Conservation (phyloP, 1,140 invertebrate genomes). For the Nebria ingens region DNA sequence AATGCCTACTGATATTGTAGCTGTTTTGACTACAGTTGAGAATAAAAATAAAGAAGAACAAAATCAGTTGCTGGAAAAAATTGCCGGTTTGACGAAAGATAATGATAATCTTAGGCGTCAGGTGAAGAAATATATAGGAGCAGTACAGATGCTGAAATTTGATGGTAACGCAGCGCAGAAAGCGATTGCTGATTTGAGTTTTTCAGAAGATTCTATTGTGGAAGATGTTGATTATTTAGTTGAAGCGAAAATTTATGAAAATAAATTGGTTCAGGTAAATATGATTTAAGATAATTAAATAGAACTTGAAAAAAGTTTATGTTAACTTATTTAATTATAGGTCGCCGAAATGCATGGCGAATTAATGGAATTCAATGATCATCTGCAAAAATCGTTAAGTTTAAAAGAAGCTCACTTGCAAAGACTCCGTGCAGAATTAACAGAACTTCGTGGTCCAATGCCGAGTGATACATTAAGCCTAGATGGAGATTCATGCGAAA, state of each 20-base stretch:
- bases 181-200: constrained; percentile 25
- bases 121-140: constrained; percentile 78
- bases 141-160: constrained; percentile 71
- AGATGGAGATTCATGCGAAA: constrained; percentile 24
- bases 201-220: constrained; percentile 31
- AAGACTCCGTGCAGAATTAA: constrained; percentile 52
- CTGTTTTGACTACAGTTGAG: constrained; percentile 29
- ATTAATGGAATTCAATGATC: constrained; percentile 84
- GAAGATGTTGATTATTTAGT: constrained; percentile 44
- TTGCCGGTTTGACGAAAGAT: constrained; percentile 48
- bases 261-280: constrained; percentile 76
- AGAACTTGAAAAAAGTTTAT: no score
- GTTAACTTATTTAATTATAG: constrained; percentile 30
- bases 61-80: constrained; percentile 23
- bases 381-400: constrained; percentile 39
- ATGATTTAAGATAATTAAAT: neutral
- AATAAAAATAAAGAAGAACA: constrained; percentile 28
- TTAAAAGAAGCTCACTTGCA: constrained; percentile 54
- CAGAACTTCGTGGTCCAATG: constrained; percentile 55
- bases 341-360: constrained; percentile 95
- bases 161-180: constrained; percentile 41
- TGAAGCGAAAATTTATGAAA: constrained; percentile 76
- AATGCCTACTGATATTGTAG: constrained; percentile 31
- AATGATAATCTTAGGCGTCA: constrained; percentile 82
- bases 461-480: constrained; percentile 37